Evolutionary conservation across 1,140 invertebrate species (phyloP), one percentile per base, ranked within the genome.

Genomic region (Mizuhopecten yessoensis): DNA sequence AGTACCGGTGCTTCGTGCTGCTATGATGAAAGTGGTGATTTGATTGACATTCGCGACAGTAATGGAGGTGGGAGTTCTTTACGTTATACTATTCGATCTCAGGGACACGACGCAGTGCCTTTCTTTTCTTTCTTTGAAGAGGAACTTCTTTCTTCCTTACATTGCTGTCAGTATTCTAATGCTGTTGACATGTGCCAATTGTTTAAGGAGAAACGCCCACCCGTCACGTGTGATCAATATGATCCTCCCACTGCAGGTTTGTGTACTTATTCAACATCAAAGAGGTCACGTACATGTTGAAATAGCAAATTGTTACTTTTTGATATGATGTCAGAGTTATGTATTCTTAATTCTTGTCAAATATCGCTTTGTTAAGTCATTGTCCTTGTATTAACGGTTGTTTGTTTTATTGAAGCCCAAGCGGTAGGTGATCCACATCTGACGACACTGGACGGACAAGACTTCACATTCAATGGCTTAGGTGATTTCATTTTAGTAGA

Each of bases 391-490:
- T 45, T 88, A 75, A 39, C 20, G 39, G 42, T 75, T 89, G 89
- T 75, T 36, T 86, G 91, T 39, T 88, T 34, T 87, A 86, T 92
- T 94, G 17, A 94, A 97, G 97, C 97, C 23, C 97, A 98, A 36
- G 98, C 99, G 42, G 99, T 99, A 95, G 99, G 99, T 0, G 99
- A 99, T 97, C 99, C 99, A 0, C 99, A 99, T 96, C 97, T 99
- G 49, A 97, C 99, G 23, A 99, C 99, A 0, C 99, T 99, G 94
- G 99, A 99, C 96, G 97, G 98, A 90, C 96, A 98, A 10, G 97
- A 98, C 86, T 99, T 99, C 95, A 99, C 99, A 0, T 99, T 99
- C 96, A 99, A 99, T 95, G 99, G 99, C 5, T 98, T 99, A 97
- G 99, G 99, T 92, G 99, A 99, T 96, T 99, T 98, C 94, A 98